These are phyloP conservation scores for Heliothis subflexa DNA, from an alignment of 1,140 invertebrate genomes.

Conservation along the genomic window DNA sequence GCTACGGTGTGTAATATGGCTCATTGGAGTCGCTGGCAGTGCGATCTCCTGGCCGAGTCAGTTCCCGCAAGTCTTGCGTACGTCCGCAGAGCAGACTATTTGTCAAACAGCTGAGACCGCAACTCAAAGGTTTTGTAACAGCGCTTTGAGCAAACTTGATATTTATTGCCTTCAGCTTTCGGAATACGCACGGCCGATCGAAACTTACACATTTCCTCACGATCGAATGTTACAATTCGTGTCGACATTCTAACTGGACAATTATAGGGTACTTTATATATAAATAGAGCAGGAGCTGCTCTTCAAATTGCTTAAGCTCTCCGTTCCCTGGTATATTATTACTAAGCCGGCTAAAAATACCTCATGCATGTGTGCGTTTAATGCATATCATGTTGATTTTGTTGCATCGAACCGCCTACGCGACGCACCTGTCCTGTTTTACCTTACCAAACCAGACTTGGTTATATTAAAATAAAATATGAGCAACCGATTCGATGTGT, in stretches of 20 bases:
- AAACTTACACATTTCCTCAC: conserved; percentile 52
- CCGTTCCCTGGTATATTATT: conserved; percentile 60
- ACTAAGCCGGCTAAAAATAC: conserved; percentile 72
- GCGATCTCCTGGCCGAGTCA: conserved; percentile 45
- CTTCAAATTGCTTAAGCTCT: conserved; percentile 33
- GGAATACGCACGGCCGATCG: conserved; percentile 59
- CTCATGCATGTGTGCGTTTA: conserved; percentile 57
- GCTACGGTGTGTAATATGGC: conserved; percentile 46
- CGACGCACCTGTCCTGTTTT: conserved; percentile 56
- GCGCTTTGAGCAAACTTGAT: conserved; percentile 72
- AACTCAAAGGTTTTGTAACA: conserved; percentile 73
- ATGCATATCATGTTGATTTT: conserved; percentile 62
- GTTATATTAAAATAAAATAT: conserved; percentile 28
- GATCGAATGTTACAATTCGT: conserved; percentile 47
- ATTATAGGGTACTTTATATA: conserved; percentile 35
- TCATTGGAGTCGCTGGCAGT: conserved; percentile 6
- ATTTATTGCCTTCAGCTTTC: conserved; percentile 73
- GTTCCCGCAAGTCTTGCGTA: conserved; percentile 50
- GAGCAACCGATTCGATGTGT: background rate
- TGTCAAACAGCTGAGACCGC: conserved; percentile 72
- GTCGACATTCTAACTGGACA: conserved; percentile 38
- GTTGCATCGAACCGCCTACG: conserved; percentile 57
- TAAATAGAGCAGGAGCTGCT: conserved; percentile 62
- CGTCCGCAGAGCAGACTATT: conserved; percentile 65
- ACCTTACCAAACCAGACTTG: conserved; percentile 42